Conservation (phyloP, 2,113 vertebrate genomes). For the Tricholaema leucomelas region DNA sequence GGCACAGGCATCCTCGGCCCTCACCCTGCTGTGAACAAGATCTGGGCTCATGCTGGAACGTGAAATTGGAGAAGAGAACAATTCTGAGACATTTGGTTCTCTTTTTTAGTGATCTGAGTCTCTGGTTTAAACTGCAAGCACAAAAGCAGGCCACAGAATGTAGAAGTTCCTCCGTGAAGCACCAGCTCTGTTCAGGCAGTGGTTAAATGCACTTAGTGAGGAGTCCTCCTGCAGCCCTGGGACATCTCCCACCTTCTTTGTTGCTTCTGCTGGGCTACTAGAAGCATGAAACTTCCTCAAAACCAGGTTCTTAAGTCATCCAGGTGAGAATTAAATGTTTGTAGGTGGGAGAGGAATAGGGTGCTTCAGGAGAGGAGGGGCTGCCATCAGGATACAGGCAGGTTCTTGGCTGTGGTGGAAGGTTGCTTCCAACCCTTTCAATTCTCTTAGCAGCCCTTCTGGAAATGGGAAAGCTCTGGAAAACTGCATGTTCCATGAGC, state of each 20-base stretch:
- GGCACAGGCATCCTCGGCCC: neutral
- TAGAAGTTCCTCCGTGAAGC: conserved; percentile 10
- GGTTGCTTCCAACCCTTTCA: conserved; percentile 32
- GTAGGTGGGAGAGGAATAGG: neutral
- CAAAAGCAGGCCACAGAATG: neutral
- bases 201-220: conserved; percentile 46
- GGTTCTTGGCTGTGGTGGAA: conserved; percentile 34
- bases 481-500: conserved; percentile 50
- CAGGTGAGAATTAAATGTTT: conserved; percentile 34
- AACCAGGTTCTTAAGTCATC: conserved; percentile 12
- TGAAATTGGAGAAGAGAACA: neutral
- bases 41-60: neutral
- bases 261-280: conserved; percentile 21
- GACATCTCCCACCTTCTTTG: conserved; percentile 32
- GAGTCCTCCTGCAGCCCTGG: neutral
- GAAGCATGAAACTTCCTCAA: conserved; percentile 48
- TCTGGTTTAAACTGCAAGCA: neutral
- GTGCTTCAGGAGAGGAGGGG: neutral
- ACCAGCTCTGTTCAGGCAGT: conserved; percentile 22
- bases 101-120: neutral
- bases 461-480: conserved; percentile 51
- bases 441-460: conserved; percentile 31
- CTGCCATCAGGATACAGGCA: neutral
- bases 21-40: neutral
- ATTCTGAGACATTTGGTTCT: neutral